Conservation (phyloP, 2,888 invertebrate genomes). For the Sesia bembeciformis region DNA sequence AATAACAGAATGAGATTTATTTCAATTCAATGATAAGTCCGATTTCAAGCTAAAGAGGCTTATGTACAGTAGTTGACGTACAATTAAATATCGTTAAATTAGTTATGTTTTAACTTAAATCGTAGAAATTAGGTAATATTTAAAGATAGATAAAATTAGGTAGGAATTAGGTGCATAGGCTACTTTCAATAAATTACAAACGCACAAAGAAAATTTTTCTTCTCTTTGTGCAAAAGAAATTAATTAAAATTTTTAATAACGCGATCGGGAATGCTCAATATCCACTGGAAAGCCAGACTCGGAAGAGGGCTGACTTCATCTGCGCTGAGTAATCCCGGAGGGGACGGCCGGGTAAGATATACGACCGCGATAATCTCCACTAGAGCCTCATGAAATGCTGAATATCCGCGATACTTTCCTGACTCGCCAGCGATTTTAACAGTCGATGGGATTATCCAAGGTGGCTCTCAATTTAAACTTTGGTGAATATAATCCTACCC, state of each 20-base stretch:
- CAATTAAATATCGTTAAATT: too few relatives aligned
- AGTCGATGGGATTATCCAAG: not conserved
- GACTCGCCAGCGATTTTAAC: conserved; percentile 1
- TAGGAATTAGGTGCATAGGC: too few relatives aligned
- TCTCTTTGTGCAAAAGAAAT: too few relatives aligned
- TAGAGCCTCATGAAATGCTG: conserved; percentile 37
- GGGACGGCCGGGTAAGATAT: conserved; percentile 25
- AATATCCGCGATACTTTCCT: conserved; percentile 14
- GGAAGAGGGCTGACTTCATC: conserved; percentile 6
- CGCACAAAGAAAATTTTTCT: too few relatives aligned
- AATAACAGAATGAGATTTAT: too few relatives aligned
- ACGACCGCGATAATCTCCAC: conserved; percentile 46
- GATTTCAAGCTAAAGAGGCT: too few relatives aligned
- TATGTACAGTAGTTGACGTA: too few relatives aligned
- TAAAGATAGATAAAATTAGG: too few relatives aligned
- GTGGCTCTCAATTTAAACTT: not conserved
- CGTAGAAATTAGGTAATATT: too few relatives aligned
- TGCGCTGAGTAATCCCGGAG: conserved; percentile 30
- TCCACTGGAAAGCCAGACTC: conserved; percentile 16
- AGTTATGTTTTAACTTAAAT: too few relatives aligned
- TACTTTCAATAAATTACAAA: too few relatives aligned
- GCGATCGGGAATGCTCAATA: conserved; percentile 3
- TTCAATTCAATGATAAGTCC: too few relatives aligned
- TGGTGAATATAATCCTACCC: not conserved
- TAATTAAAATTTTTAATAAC: not conserved